A percentile compares a stretch with the other conserved stretches of the same genome.
Evolutionary conservation across 2,797 vertebrate species (phyloP).

Genomic region (Lutjanus campechanus): DNA sequence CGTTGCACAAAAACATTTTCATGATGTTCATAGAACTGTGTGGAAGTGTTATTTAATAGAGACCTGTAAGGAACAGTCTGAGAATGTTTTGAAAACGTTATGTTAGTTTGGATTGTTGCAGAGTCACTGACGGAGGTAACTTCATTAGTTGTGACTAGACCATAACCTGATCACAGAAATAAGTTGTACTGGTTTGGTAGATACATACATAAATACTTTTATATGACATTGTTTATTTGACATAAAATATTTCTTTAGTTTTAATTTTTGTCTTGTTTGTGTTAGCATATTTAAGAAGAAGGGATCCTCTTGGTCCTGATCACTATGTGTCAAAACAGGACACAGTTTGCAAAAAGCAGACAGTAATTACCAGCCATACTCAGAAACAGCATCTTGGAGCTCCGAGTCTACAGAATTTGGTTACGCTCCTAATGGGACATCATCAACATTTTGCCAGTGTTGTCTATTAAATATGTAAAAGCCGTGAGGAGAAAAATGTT

Average conservation of each 20-base stretch:
- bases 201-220: not conserved
- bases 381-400: not conserved
- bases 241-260: not conserved
- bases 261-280: not conserved
- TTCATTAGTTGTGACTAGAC: too few relatives aligned
- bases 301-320: not conserved
- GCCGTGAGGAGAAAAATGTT: conserved; percentile 4
- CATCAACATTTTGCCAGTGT: conserved; percentile 6
- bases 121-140: too few relatives aligned
- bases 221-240: not conserved
- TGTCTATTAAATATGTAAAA: conserved; percentile 28
- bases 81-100: too few relatives aligned
- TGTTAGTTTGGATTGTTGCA: too few relatives aligned
- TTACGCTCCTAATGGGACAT: not conserved
- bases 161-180: conserved; percentile 3
- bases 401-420: not conserved
- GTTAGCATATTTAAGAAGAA: conserved; percentile 5
- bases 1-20: too few relatives aligned
- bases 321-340: conserved; percentile 1
- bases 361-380: not conserved
- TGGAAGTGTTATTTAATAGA: too few relatives aligned
- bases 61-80: too few relatives aligned
- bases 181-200: not conserved
- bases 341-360: not conserved
- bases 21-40: too few relatives aligned